Conservation (phyloP, 2,888 invertebrate genomes). For the Sericinus montela region DNA sequence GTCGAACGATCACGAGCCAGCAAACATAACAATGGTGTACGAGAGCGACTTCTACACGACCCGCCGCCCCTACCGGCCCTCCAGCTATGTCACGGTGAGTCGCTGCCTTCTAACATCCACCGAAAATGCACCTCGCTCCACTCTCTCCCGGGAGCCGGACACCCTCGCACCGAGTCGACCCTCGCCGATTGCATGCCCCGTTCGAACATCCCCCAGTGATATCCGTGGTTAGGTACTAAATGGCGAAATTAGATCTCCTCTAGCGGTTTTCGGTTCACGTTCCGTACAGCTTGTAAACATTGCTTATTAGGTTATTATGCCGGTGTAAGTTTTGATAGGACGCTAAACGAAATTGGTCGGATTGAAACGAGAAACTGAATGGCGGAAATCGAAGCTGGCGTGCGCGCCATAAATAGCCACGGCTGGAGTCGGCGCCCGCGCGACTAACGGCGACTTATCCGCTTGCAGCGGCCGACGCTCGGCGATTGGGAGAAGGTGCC, state of each 20-base stretch:
- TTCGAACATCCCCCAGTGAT: slow-evolving; percentile 29
- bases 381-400: slow-evolving; percentile 66
- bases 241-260: slow-evolving; percentile 33
- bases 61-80: slow-evolving; percentile 89
- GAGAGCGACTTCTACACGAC: slow-evolving; percentile 95
- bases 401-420: slow-evolving; percentile 80
- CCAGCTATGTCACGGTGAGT: slow-evolving; percentile 87
- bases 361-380: slow-evolving; percentile 51
- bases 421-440: slow-evolving; percentile 69
- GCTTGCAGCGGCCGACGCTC: slow-evolving; percentile 85
- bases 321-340: slow-evolving; percentile 29
- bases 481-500: slow-evolving; percentile 95
- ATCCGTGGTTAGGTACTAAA: slow-evolving; percentile 26
- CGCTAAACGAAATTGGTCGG: slow-evolving; percentile 65
- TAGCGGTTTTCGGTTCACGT: slow-evolving; percentile 25
- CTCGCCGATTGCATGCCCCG: slow-evolving; percentile 41
- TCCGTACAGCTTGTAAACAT: slow-evolving; percentile 58
- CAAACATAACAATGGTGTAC: slow-evolving; percentile 91
- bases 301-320: slow-evolving; percentile 45
- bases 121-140: slow-evolving; percentile 63
- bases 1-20: slow-evolving; percentile 65
- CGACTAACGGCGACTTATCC: slow-evolving; percentile 76
- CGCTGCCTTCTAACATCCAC: slow-evolving; percentile 47
- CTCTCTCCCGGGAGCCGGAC: slow-evolving; percentile 70
- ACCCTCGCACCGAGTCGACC: slow-evolving; percentile 71